phyloP scores from a whole-genome alignment of 2,797 vertebrate species.

The Triplophysa bombifrons region DNA sequence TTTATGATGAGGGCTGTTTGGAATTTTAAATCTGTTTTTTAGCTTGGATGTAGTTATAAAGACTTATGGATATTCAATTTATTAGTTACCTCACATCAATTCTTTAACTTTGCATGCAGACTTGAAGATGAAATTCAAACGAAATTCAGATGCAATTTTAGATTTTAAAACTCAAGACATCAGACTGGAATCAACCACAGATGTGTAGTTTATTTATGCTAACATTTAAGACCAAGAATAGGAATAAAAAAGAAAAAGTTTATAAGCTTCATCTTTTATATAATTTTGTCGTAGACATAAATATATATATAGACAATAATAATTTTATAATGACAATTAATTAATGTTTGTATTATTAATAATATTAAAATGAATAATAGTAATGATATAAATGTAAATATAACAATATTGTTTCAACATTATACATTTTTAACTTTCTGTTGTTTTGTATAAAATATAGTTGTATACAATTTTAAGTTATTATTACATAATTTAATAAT shows the following conservation, averaged over 20 bases:
- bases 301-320: too few relatives aligned
- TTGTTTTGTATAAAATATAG: too few relatives aligned
- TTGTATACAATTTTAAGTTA: too few relatives aligned
- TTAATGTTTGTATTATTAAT: too few relatives aligned
- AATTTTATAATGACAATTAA: too few relatives aligned
- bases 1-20: conserved; percentile 7
- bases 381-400: too few relatives aligned
- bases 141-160: background rate
- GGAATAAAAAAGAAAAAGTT: background rate
- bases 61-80: conserved; percentile 18
- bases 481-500: too few relatives aligned
- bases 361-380: too few relatives aligned
- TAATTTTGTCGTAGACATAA: background rate
- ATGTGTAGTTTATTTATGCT: background rate
- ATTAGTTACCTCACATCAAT: conserved; percentile 15
- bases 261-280: background rate
- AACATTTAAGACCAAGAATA: background rate
- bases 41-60: background rate
- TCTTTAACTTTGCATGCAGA: conserved; percentile 9
- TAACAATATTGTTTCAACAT: too few relatives aligned
- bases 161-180: background rate
- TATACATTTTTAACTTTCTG: too few relatives aligned
- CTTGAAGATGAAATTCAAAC: conserved; percentile 2
- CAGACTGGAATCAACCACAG: background rate
- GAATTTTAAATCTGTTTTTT: conserved; percentile 21